Conservation (phyloP, 2,113 vertebrate species). For the Triplophysa siluroides region DNA sequence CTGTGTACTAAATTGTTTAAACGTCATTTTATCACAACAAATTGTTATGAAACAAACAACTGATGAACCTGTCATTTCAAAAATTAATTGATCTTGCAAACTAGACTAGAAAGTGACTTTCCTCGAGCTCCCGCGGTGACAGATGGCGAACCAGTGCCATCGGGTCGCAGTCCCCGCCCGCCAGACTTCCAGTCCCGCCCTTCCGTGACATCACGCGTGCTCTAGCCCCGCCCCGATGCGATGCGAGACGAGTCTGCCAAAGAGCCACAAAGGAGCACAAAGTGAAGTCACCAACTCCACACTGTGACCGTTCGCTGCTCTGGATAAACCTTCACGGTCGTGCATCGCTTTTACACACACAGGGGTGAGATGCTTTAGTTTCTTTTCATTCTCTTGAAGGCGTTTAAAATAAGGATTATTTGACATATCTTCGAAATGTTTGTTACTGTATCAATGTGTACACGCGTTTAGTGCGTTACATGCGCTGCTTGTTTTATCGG, state of each 20-base stretch:
- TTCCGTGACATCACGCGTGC: conserved; percentile 42
- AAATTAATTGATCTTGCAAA: conserved; percentile 29
- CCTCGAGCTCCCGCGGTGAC: not conserved
- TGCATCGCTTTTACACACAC: too few species aligned
- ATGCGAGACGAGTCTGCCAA: conserved; percentile 30
- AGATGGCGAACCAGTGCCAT: conserved; percentile 4
- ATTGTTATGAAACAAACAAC: too few species aligned
- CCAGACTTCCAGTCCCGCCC: not conserved
- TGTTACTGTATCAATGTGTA: not conserved
- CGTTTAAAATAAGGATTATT: not conserved
- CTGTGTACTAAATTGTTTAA: too few species aligned
- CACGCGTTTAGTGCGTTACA: not conserved
- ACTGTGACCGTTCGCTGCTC: conserved; percentile 6
- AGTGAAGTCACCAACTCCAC: conserved; percentile 30
- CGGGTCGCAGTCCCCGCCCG: not conserved
- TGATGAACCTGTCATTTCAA: not conserved
- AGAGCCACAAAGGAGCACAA: conserved; percentile 53
- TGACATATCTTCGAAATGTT: not conserved
- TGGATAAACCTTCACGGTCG: not conserved
- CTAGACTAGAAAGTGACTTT: conserved; percentile 19
- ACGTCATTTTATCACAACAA: too few species aligned
- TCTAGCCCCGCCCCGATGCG: conserved; percentile 28
- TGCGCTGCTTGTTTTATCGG: not conserved
- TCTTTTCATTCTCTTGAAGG: not conserved
- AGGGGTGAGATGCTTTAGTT: conserved; percentile 4